Conservation (phyloP, 2,113 vertebrate genomes). For the Rhinogobius similis region DNA sequence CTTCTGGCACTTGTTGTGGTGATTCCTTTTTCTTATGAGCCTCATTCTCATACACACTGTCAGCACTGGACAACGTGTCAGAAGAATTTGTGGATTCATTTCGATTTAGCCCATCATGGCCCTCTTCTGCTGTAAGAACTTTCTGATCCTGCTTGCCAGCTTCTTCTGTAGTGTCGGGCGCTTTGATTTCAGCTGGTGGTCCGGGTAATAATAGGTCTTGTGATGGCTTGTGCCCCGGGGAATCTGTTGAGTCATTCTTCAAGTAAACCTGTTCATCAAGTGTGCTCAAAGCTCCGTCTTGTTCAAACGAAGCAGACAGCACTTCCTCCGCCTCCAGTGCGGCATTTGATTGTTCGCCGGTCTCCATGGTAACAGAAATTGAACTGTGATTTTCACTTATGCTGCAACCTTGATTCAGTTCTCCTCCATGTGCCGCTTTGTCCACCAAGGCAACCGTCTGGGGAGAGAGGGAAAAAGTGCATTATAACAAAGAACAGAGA, state of each 20-base stretch:
- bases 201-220: conserved; percentile 36
- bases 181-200: conserved; percentile 22
- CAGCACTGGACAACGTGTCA: conserved; percentile 73
- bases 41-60: conserved; percentile 76
- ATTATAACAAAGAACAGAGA: background rate
- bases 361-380: conserved; percentile 78
- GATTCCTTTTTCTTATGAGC: conserved; percentile 53
- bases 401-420: conserved; percentile 67
- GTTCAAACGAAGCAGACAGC: conserved; percentile 59
- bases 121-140: conserved; percentile 55
- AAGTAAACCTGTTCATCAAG: conserved; percentile 51
- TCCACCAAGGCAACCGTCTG: conserved; percentile 65
- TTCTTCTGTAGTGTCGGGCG: conserved; percentile 20
- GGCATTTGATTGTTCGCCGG: conserved; percentile 67
- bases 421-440: conserved; percentile 63
- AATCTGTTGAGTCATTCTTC: conserved; percentile 38
- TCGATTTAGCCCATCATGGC: conserved; percentile 66
- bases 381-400: conserved; percentile 65
- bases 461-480: conserved; percentile 14
- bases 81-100: conserved; percentile 76
- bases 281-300: conserved; percentile 31
- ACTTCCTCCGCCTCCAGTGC: conserved; percentile 63
- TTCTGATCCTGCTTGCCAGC: conserved; percentile 43
- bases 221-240: conserved; percentile 19
- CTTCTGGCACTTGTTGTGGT: conserved; percentile 48